phyloP scores from a whole-genome alignment of 2,797 vertebrate species.

The Heterohyrax brucei region DNA sequence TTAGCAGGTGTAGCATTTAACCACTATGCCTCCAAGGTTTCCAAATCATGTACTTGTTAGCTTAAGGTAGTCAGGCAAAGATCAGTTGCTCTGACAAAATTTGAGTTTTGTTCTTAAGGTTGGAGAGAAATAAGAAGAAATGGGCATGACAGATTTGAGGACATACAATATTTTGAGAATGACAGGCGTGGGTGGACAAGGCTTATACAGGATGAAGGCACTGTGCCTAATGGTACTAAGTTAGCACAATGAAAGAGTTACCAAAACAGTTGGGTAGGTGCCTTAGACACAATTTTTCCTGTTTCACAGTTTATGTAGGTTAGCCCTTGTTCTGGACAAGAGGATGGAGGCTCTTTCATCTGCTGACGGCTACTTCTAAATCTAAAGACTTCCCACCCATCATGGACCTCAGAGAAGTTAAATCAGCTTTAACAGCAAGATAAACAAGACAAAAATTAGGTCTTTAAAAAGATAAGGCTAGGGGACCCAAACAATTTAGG shows the following conservation, averaged over 20 bases:
- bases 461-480: not conserved
- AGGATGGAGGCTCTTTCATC: not conserved
- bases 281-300: not conserved
- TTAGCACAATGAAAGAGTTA: not conserved
- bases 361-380: constrained; percentile 25
- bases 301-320: not conserved
- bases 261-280: not conserved
- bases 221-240: not conserved
- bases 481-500: constrained; percentile 28
- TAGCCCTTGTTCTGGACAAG: not conserved
- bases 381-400: not conserved
- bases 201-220: not conserved
- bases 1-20: too few species aligned
- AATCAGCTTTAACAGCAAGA: not conserved
- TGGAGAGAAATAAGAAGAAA: not conserved
- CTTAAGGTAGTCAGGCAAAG: not conserved
- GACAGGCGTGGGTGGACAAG: not conserved
- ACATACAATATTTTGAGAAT: not conserved
- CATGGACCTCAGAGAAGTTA: not conserved
- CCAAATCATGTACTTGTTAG: not conserved
- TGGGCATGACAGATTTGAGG: not conserved
- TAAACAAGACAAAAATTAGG: not conserved
- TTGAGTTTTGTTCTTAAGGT: not conserved
- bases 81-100: not conserved
- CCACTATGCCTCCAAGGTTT: too few species aligned